Evolutionary conservation across 2,888 invertebrate genomes (phyloP), one percentile per base, ranked within the genome.

Genomic region (Calliopum simillimum): DNA sequence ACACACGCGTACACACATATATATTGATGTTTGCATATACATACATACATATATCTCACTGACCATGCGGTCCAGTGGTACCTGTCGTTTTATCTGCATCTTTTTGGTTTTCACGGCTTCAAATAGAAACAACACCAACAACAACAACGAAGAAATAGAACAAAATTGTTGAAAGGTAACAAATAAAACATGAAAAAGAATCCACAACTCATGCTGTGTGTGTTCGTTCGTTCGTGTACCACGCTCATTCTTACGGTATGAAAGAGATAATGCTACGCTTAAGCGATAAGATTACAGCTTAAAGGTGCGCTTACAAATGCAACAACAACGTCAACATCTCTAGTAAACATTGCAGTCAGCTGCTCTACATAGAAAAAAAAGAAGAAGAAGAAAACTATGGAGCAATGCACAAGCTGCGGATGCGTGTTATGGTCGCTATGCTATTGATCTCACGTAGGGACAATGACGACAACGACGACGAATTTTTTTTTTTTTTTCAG

Each of bases 211-310:
- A 41, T n/a, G 14, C 25, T 64, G 51, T 14, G 33, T 16, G 16
- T 16, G 13, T 25, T 33, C 51, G 14, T 49, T 16, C 51, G 12
- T 14, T 21, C 5, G 33, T 16, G 23, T 23, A 47, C 43, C 41
- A 21, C 16, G 16, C 23, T 55, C 25, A 5, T 16, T 56, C 33
- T 33, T 8, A 8, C 33, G 33, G 8, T 33, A 33, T 33, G 16
- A 56, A 23, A 43, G 23, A 56, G 23, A 43, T 56, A 46, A 56
- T 67, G 33, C 25, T 16, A 47, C 46, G 67, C 67, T 56, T 58
- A 67, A 58, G 19, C 67, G 58, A 67, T 67, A 56, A 67, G 67
- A 58, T 58, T 67, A 58, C 67, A 67, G 58, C 58, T 58, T 58
- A 67, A 58, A 55, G 55, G 46, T 21, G 47, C 25, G 47, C 58